Evolutionary conservation across 2,797 vertebrate species (phyloP).

Genomic region (Clamator glandarius): DNA sequence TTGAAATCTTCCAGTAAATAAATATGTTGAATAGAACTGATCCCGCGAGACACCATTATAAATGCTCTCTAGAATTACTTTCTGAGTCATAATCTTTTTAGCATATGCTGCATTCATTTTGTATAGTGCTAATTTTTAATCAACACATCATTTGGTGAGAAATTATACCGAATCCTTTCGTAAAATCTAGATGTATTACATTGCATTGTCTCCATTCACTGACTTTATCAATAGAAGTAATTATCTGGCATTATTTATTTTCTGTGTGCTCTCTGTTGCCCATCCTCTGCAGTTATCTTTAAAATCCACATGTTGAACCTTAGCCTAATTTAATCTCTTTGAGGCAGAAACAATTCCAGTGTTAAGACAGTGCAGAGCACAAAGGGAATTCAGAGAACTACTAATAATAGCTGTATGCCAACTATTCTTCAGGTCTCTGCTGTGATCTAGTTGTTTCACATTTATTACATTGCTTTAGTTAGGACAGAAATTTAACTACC

Average conservation of each 20-base stretch:
- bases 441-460: slow-evolving; percentile 18
- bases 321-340: slow-evolving; percentile 60
- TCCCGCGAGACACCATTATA: not conserved
- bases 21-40: slow-evolving; percentile 4
- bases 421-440: not conserved
- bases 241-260: slow-evolving; percentile 52
- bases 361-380: slow-evolving; percentile 7
- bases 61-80: slow-evolving; percentile 12
- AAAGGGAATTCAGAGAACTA: slow-evolving; percentile 1
- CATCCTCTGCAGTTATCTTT: slow-evolving; percentile 38
- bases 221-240: slow-evolving; percentile 54
- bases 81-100: slow-evolving; percentile 47
- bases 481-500: not conserved
- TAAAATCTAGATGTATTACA: slow-evolving; percentile 25
- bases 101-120: slow-evolving; percentile 37
- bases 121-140: slow-evolving; percentile 64
- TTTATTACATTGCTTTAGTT: not conserved
- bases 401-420: not conserved
- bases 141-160: slow-evolving; percentile 44
- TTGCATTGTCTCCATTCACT: slow-evolving; percentile 19
- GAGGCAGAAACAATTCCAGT: slow-evolving; percentile 27
- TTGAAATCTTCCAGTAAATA: slow-evolving; percentile 12
- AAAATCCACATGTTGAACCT: slow-evolving; percentile 52
- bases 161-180: slow-evolving; percentile 28
- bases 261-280: not conserved